phyloP scores from a whole-genome alignment of 2,797 vertebrate genomes.

The Sciaenops ocellatus region DNA sequence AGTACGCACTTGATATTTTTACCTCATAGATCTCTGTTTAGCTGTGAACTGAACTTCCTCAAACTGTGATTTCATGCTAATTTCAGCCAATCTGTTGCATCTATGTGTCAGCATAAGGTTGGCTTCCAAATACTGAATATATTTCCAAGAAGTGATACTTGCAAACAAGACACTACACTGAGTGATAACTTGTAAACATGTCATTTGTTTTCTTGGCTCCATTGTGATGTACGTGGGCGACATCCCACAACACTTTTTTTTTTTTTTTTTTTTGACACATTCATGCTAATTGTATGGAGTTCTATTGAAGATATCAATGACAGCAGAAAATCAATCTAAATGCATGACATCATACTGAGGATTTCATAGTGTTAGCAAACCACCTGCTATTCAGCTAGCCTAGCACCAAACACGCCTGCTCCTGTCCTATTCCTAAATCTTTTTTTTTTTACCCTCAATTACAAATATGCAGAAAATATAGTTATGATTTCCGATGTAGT shows the following conservation, averaged over 20 bases:
- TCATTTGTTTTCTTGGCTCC: background rate
- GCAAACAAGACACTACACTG: background rate
- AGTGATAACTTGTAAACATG: background rate
- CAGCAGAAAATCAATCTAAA: no score
- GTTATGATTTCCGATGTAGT: no score
- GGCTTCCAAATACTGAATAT: background rate
- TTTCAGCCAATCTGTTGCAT: background rate
- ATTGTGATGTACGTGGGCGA: background rate
- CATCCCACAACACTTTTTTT: background rate
- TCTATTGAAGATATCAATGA: background rate
- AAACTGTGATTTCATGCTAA: slow-evolving; percentile 12
- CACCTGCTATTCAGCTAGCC: background rate
- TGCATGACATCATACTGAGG: no score
- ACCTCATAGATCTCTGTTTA: background rate
- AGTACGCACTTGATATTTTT: background rate
- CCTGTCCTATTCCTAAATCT: no score
- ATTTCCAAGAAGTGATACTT: background rate
- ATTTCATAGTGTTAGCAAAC: background rate
- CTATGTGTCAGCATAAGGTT: background rate
- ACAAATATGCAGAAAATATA: no score
- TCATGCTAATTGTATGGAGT: background rate
- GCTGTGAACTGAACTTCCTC: background rate
- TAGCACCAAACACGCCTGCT: background rate
- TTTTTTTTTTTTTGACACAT: background rate
- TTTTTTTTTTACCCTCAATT: no score